Evolutionary conservation across 2,888 invertebrate species (phyloP), one percentile per base, ranked within the genome.

Genomic region (Drosophila longiperda): DNA sequence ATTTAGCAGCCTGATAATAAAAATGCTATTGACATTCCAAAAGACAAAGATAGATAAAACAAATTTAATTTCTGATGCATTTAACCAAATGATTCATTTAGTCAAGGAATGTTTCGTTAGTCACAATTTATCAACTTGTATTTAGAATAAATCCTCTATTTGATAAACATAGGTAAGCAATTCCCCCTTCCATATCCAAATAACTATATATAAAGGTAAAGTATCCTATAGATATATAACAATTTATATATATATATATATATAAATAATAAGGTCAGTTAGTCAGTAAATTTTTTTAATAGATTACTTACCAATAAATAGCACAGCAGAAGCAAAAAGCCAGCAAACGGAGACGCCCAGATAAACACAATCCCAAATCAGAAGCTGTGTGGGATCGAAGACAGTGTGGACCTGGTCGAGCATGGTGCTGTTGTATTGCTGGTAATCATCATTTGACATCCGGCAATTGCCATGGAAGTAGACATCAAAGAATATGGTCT

Each of bases 331-430:
- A 17, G 89, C 83, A 3, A 91, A 64, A 9, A 93, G 72, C 93
- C 93, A 93, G 59, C 88, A 73, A 3, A 91, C 82, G 1, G 91
- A 90, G 0, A 92, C 67, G 2, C 78, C 90, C 63, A 93, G 75
- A 72, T 93, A 93, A 1, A 93, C 91, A 70, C 92, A 91, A 48
- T 91, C 79, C 90, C 92, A 93, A 32, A 92, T 82, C 15, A 93
- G 45, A 4, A 93, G 74, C 60, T 91, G 83, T 0, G 78, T 54
- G 4, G 92, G 82, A 77, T 84, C 82, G 8, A 93, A 79, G 6
- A 92, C 83, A 1, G 90, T 91, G 0, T 75, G 0, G 0, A 90
- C 87, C 4, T 48, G 1, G 0, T 75, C 8, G 23, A 92, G 54
- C 3, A 83, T 42, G 0, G 68, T 65, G 5, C 33, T 63, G 55